Evolutionary conservation across 2,797 vertebrate species (phyloP).

Genomic region (Antennarius maculatus): DNA sequence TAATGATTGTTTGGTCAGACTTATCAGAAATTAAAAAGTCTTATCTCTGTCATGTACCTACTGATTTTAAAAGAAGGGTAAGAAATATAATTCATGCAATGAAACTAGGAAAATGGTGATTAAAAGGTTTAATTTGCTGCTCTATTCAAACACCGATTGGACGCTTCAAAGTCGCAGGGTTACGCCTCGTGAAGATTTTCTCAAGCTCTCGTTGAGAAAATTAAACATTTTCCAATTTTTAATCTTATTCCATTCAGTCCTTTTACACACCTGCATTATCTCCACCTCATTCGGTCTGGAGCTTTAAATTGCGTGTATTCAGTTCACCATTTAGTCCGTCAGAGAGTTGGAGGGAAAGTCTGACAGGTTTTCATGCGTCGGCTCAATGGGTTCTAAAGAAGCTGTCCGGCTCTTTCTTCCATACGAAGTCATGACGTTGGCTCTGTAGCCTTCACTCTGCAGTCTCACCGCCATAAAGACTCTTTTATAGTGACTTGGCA

Average conservation of each 20-base stretch:
- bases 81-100: slow-evolving; percentile 62
- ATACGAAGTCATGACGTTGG: slow-evolving; percentile 28
- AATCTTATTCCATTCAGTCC: slow-evolving; percentile 71
- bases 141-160: slow-evolving; percentile 75
- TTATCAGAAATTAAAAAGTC: slow-evolving; percentile 73
- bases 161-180: slow-evolving; percentile 53
- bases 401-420: slow-evolving; percentile 47
- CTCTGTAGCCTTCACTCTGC: slow-evolving; percentile 33
- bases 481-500: slow-evolving; percentile 68
- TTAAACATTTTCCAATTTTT: slow-evolving; percentile 70
- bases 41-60: slow-evolving; percentile 66
- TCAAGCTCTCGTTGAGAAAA: slow-evolving; percentile 68
- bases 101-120: slow-evolving; percentile 47
- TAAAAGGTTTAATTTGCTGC: slow-evolving; percentile 68
- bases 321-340: slow-evolving; percentile 50
- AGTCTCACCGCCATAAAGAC: slow-evolving; percentile 46
- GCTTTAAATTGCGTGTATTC: slow-evolving; percentile 57
- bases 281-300: slow-evolving; percentile 58
- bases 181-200: slow-evolving; percentile 54
- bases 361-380: slow-evolving; percentile 44
- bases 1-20: slow-evolving; percentile 42
- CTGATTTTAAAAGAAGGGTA: slow-evolving; percentile 53
- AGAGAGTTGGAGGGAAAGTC: slow-evolving; percentile 55
- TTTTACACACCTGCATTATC: slow-evolving; percentile 72
- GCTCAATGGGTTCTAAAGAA: slow-evolving; percentile 63